phyloP scores from a whole-genome alignment of 2,797 vertebrate genomes.

The Fistularia tabacaria region DNA sequence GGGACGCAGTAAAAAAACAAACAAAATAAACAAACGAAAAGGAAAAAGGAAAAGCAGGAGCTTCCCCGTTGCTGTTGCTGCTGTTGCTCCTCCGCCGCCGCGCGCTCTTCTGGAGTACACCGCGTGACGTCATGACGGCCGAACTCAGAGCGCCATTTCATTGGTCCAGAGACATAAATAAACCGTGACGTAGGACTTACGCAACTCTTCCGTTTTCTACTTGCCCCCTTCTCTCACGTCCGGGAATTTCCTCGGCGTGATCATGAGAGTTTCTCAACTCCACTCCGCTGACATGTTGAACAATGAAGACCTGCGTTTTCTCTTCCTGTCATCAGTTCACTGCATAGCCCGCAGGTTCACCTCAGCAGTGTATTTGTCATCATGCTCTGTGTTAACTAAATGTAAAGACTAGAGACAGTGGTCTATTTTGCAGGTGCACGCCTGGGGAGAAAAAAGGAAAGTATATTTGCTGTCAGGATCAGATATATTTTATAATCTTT shows the following conservation, averaged over 20 bases:
- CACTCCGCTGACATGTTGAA: too few relatives aligned
- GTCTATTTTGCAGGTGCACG: too few relatives aligned
- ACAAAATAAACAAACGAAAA: neutral
- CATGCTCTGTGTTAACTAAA: too few relatives aligned
- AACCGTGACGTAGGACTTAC: conserved; percentile 46
- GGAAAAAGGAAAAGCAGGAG: conserved; percentile 3
- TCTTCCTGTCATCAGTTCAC: too few relatives aligned
- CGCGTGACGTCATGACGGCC: conserved; percentile 60
- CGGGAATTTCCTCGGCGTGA: conserved; percentile 4
- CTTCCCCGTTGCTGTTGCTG: neutral
- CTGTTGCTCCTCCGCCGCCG: conserved; percentile 15
- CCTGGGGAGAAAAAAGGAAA: too few relatives aligned
- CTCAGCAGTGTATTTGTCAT: too few relatives aligned
- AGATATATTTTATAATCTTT: too few relatives aligned
- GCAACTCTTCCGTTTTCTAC: conserved; percentile 31
- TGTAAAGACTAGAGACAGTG: too few relatives aligned
- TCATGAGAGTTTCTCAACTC: neutral
- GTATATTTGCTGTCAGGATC: too few relatives aligned
- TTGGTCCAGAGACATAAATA: conserved; percentile 60
- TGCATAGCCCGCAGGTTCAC: too few relatives aligned
- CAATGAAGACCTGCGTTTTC: too few relatives aligned
- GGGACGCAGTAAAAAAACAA: neutral
- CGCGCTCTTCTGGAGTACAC: conserved; percentile 62
- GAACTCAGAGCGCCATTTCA: conserved; percentile 21
- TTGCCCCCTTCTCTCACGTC: conserved; percentile 2